Percentiles rank a stretch among this genome's conserved stretches.
phyloP scores from a whole-genome alignment of 2,888 invertebrate species.

The Drosophila nigricruria region DNA sequence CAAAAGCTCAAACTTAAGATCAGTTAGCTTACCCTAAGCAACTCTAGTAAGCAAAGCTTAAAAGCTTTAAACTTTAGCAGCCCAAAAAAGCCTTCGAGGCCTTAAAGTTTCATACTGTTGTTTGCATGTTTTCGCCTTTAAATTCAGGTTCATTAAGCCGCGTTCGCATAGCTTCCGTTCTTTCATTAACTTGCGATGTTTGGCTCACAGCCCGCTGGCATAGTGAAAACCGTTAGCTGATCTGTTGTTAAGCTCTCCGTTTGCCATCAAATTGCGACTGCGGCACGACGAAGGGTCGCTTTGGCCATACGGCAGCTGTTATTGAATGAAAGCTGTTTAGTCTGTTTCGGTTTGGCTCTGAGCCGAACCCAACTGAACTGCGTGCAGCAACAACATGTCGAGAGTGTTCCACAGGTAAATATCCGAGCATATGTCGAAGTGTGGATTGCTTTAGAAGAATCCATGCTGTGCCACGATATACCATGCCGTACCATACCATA shows the following conservation, averaged over 20 bases:
- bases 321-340: conserved; percentile 20
- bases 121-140: too few species aligned
- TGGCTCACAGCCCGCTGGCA: background rate
- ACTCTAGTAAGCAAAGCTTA: background rate
- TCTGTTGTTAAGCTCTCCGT: background rate
- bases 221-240: background rate
- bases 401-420: background rate
- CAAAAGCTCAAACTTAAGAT: background rate
- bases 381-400: background rate
- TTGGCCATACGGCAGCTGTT: background rate
- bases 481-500: background rate
- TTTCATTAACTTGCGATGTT: background rate
- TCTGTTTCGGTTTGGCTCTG: conserved; percentile 23
- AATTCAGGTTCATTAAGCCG: background rate
- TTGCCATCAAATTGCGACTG: background rate
- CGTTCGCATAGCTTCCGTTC: background rate
- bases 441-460: background rate
- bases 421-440: background rate
- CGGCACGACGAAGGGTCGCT: background rate
- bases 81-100: too few species aligned
- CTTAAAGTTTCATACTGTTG: background rate
- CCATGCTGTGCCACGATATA: too few species aligned
- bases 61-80: background rate
- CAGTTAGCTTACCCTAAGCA: background rate
- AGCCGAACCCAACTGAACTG: background rate